phyloP scores from a whole-genome alignment of 64 coral and sea anemone species.

The Acropora tenuis region DNA sequence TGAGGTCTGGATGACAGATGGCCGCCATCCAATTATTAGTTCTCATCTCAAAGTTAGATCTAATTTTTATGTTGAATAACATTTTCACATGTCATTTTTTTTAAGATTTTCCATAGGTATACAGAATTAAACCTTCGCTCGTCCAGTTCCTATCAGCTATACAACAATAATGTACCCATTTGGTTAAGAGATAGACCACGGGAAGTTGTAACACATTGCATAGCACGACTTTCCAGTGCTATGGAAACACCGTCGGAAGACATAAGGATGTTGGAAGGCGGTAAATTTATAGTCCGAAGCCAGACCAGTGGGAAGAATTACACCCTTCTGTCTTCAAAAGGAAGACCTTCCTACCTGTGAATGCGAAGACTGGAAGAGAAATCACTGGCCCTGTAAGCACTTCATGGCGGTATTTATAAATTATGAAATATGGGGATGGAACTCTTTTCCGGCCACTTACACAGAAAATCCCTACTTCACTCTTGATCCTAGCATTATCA shows the following conservation, averaged over 20 bases:
- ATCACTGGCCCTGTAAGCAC: slow-evolving; percentile 51
- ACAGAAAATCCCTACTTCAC: slow-evolving; percentile 33
- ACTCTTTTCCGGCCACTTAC: slow-evolving; percentile 8
- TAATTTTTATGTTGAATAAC: too few species aligned
- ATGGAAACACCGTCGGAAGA: slow-evolving; percentile 13
- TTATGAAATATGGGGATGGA: slow-evolving; percentile 30
- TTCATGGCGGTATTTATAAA: slow-evolving; percentile 53
- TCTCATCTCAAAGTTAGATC: too few species aligned
- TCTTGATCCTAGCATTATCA: slow-evolving; percentile 32
- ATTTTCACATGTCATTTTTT: too few species aligned
- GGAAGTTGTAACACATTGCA: slow-evolving; percentile 33
- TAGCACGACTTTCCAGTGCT: slow-evolving; percentile 33
- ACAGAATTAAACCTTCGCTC: background rate
- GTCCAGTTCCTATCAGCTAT: slow-evolving; percentile 38
- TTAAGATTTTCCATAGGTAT: too few species aligned
- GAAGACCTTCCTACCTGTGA: slow-evolving; percentile 40
- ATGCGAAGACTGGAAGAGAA: slow-evolving; percentile 48
- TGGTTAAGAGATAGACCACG: slow-evolving; percentile 53
- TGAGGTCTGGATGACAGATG: too few species aligned
- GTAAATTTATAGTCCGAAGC: slow-evolving; percentile 26
- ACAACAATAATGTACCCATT: slow-evolving; percentile 40
- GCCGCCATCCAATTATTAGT: too few species aligned
- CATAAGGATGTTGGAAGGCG: background rate
- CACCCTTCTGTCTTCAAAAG: slow-evolving; percentile 8
- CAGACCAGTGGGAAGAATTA: slow-evolving; percentile 35